Evolutionary conservation across 1,140 invertebrate genomes (phyloP).

Genomic region (Halictus rubicundus): DNA sequence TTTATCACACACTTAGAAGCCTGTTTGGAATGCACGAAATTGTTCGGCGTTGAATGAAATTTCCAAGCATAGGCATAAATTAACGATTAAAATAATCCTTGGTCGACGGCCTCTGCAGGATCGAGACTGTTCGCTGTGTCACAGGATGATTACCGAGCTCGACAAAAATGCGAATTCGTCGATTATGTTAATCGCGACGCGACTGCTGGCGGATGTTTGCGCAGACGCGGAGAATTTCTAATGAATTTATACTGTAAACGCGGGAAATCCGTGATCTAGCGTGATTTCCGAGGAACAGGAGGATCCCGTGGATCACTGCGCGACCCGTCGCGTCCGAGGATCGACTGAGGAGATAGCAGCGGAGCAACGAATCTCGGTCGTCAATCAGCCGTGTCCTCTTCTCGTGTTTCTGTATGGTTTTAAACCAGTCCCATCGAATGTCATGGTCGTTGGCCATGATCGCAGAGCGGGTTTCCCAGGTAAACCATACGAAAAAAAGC

Average conservation of each 20-base stretch:
- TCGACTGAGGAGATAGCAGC: slow-evolving; percentile 33
- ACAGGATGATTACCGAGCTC: no score
- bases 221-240: no score
- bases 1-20: no score
- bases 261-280: background rate
- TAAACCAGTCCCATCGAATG: background rate
- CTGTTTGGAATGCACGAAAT: no score
- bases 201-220: no score
- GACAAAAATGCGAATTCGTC: no score
- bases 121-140: no score
- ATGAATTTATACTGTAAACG: background rate
- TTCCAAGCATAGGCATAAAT: no score
- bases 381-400: slow-evolving; percentile 32
- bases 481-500: background rate
- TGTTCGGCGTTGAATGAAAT: no score
- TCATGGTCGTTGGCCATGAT: background rate
- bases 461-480: background rate
- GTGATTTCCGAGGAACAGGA: background rate
- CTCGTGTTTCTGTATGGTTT: background rate
- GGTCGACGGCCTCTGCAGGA: no score
- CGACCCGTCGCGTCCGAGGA: slow-evolving; percentile 29
- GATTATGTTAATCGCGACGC: no score
- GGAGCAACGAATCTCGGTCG: slow-evolving; percentile 36
- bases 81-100: no score
- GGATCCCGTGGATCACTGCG: background rate